Evolutionary conservation across 2,888 invertebrate species (phyloP), one percentile per base, ranked within the genome.

Genomic region (Synanthedon tipuliformis): DNA sequence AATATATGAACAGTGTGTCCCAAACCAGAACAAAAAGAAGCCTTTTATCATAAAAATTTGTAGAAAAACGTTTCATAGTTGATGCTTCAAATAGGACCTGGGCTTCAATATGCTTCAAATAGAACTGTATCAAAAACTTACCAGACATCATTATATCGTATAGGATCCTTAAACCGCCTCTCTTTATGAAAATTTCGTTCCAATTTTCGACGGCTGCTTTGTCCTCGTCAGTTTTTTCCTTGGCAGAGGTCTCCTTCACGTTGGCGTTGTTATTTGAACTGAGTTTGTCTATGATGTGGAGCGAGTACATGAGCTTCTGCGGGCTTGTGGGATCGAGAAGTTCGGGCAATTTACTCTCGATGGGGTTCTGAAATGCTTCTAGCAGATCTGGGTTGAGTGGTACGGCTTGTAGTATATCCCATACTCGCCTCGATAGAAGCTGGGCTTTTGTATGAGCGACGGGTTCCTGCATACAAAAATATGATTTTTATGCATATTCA

Each of bases 81-180:
- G 27, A 27, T 5, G 5, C 27, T 27, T 7, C 7, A 7, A 27
- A 27, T 27, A 27, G 27, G 27, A 27, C 8, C 27, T 27, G 27
- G 27, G 8, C 27, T 27, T 8, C 27, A 23, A 23, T 23, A 23
- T 23, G 23, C 4, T 23, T 23, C 23, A 23, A 23, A 23, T 23
- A 23, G 4, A 23, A 23, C 5, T 23, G 23, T 23, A 16, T 50
- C 10, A 34, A 34, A 34, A 34, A 34, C 34, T 34, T 63, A 89
- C 94, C 96, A 40, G 94, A 95, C 90, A 95, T 94, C 81, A 97
- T 96, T 60, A 97, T 96, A 72, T 95, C 95, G 73, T 96, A 96
- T 40, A 97, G 85, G 79, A 96, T 93, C 55, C 94, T 90, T 60
- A 98, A 80, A 1, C 97, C 97, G 12, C 97, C 97, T 63, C 94